A percentile compares a stretch with the other conserved stretches of the same genome.
These are phyloP conservation scores for Leucophora obtusa DNA, from an alignment of 2,888 invertebrate genomes.

Conservation along the genomic window DNA sequence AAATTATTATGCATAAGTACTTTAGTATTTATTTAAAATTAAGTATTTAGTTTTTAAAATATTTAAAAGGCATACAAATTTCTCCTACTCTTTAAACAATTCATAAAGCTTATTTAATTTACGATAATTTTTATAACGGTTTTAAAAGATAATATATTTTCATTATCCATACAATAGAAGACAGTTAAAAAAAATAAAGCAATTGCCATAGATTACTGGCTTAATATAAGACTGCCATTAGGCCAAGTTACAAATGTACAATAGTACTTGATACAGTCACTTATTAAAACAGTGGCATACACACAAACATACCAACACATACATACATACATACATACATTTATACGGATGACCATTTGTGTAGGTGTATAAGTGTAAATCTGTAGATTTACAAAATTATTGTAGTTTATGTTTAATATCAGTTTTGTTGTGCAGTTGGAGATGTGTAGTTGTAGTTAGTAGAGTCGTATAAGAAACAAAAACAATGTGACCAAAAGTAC, in stretches of 20 bases:
- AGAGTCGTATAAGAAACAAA: not conserved
- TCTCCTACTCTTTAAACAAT: too few relatives aligned
- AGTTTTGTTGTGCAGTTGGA: not conserved
- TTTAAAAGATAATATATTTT: slow-evolving; percentile 22
- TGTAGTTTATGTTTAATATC: slow-evolving; percentile 16
- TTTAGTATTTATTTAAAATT: too few relatives aligned
- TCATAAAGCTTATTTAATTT: not conserved
- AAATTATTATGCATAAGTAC: too few relatives aligned
- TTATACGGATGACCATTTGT: not conserved
- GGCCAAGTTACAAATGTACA: not conserved
- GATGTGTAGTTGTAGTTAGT: slow-evolving; percentile 16
- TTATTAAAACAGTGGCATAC: not conserved
- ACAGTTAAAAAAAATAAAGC: slow-evolving; percentile 5
- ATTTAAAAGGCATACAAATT: too few relatives aligned
- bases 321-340: not conserved
- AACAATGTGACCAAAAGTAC: slow-evolving; percentile 45
- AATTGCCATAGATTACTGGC: slow-evolving; percentile 21
- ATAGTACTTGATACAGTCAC: too few relatives aligned
- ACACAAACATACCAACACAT: not conserved
- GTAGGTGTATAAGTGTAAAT: not conserved
- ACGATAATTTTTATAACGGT: slow-evolving; percentile 22
- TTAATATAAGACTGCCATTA: slow-evolving; percentile 7
- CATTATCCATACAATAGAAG: slow-evolving; percentile 4
- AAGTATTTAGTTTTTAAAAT: too few relatives aligned
- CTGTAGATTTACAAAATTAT: slow-evolving; percentile 25